Conservation (phyloP, 2,888 invertebrate genomes). For the Chloroclysta siterata region DNA sequence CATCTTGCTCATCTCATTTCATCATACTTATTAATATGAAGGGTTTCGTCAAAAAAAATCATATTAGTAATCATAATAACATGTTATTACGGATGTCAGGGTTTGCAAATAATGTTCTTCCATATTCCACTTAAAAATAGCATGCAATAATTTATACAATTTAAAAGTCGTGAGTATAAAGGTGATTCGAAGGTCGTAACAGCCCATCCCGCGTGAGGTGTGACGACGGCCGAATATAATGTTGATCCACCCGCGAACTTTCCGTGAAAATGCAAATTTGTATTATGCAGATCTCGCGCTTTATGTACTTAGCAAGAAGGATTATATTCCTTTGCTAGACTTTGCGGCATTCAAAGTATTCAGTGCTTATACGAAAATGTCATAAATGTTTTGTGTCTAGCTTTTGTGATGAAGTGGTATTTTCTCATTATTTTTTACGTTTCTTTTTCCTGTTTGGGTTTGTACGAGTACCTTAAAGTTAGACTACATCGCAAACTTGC, state of each 20-base stretch:
- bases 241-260: constrained; percentile 39
- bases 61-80: too few species aligned
- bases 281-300: constrained; percentile 38
- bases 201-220: constrained; percentile 13
- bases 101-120: too few species aligned
- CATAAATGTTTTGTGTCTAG: constrained; percentile 56
- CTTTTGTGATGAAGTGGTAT: constrained; percentile 50
- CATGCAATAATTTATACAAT: too few species aligned
- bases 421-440: constrained; percentile 57
- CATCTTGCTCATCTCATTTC: too few species aligned
- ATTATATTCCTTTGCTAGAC: constrained; percentile 35
- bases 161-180: too few species aligned
- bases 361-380: constrained; percentile 55
- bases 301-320: constrained; percentile 33
- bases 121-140: too few species aligned
- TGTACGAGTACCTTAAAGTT: constrained; percentile 28
- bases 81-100: too few species aligned
- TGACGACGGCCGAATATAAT: constrained; percentile 30
- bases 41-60: too few species aligned
- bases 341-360: constrained; percentile 47
- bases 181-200: too few species aligned
- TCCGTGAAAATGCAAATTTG: constrained; percentile 40
- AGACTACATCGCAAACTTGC: neutral
- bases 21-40: too few species aligned
- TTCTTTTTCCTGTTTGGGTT: constrained; percentile 47